Conservation (phyloP, 2,888 invertebrate species). For the Cantharis rufa region DNA sequence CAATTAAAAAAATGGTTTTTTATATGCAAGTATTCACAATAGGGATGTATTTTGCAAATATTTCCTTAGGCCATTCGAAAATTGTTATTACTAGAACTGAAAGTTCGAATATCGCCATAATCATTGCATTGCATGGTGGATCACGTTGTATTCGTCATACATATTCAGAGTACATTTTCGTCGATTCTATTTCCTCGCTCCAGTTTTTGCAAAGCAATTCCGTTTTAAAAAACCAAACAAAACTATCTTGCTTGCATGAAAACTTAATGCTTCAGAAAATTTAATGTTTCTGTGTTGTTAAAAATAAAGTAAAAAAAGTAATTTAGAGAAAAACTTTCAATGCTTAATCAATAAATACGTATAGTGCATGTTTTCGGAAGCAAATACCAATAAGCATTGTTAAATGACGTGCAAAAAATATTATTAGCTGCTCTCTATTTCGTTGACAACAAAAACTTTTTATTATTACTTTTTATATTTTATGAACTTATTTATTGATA, state of each 20-base stretch:
- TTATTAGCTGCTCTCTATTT: neutral
- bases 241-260: neutral
- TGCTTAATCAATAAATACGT: neutral
- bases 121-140: too few species aligned
- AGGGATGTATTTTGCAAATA: too few species aligned
- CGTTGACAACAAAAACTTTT: neutral
- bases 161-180: neutral
- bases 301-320: neutral
- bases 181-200: neutral
- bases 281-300: neutral
- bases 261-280: neutral
- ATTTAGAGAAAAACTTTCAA: neutral
- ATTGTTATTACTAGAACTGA: too few species aligned
- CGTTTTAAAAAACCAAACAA: neutral
- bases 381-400: neutral
- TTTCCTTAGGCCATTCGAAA: too few species aligned
- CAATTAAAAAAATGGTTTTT: too few species aligned
- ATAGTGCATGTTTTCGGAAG: neutral
- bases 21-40: too few species aligned
- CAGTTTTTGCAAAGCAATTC: neutral
- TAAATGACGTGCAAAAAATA: neutral
- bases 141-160: too few species aligned
- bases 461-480: neutral
- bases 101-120: too few species aligned
- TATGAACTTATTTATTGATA: neutral